Base-by-base conservation (phyloP, 2,797 vertebrate species). In the Xiphophorus birchmanni region DNA sequence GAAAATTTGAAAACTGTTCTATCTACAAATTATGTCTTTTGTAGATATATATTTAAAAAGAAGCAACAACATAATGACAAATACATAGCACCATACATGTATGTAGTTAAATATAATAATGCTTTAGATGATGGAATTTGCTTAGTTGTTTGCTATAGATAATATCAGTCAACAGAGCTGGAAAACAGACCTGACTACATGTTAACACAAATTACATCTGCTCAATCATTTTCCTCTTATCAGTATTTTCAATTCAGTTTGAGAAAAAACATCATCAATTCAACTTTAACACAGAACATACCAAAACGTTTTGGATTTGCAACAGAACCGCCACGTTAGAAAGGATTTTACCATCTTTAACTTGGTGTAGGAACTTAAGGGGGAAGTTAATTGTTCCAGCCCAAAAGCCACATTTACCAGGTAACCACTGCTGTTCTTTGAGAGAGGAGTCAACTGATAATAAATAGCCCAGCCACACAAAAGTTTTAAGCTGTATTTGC, bases 401-500 rank as follows among this genome's bases (percentile, higher is more conserved):
- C 75, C 67, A 74, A 74, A 71, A 65, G 23, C 2, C 42, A 75
- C 8, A 47, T 71, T n/a, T 11, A 48, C 18, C 26, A 77, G 58
- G 2, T 58, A 50, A 21, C 45, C 17, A 1, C 18, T 87, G 77
- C 17, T 50, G 29, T 60, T 84, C 12, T 50, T 56, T 48, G 21
- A 52, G 77, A 52, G 32, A 86, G 45, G 77, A 82, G 83, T 78
- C 35, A 23, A 73, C 74, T 82, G 72, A 76, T 78, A 78, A 77
- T 45, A n/a, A 78, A 77, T 45, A n/a, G 74, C 85, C 84, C 67
- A 54, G 21, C 76, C 87, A 73, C 63, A 72, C 58, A 44, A 76
- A 82, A 54, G 79, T 87, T 92, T 92, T 94, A 94, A 95, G 91
- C 89, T 92, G 93, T 86, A 89, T 87, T 90, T 88, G 84, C 89